These are phyloP conservation scores for Trissoscelio sp. DNA, from an alignment of 2,888 invertebrate genomes.

Conservation along the genomic window DNA sequence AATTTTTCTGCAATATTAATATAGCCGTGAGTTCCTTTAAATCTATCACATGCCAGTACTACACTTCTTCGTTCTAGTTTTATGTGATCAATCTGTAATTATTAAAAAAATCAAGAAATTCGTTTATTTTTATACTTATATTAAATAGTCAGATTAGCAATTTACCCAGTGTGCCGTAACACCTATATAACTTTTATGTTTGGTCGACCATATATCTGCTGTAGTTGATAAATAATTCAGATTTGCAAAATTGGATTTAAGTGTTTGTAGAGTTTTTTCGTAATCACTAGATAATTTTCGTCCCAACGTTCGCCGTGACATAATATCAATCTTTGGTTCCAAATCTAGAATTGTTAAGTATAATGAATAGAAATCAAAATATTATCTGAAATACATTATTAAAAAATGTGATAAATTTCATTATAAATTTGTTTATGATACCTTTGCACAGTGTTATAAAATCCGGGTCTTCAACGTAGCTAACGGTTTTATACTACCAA, in stretches of 20 bases:
- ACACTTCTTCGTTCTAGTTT: neutral
- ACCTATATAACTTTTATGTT: slow-evolving; percentile 24
- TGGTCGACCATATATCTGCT: slow-evolving; percentile 14
- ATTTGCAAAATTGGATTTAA: neutral
- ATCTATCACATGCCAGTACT: neutral
- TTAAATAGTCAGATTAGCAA: no score
- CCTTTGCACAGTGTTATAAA: slow-evolving; percentile 1
- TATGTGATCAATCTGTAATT: neutral
- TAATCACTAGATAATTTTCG: neutral
- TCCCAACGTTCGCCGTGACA: slow-evolving; percentile 1
- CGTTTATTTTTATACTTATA: no score
- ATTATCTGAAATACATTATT: neutral
- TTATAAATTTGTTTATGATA: neutral
- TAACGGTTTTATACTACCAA: slow-evolving; percentile 2
- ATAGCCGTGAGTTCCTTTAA: neutral
- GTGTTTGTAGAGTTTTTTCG: neutral
- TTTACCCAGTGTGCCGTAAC: slow-evolving; percentile 29
- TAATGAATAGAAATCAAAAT: neutral
- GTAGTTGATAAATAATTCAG: slow-evolving; percentile 10
- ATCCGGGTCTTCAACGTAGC: neutral
- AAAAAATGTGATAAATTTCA: neutral
- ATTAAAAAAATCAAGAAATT: neutral
- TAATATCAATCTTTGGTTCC: neutral
- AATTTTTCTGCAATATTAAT: slow-evolving; percentile 1
- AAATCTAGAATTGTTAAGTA: slow-evolving; percentile 4